These are phyloP conservation scores for Eretmochelys imbricata DNA, from an alignment of 2,113 vertebrate species.

Conservation along the genomic window DNA sequence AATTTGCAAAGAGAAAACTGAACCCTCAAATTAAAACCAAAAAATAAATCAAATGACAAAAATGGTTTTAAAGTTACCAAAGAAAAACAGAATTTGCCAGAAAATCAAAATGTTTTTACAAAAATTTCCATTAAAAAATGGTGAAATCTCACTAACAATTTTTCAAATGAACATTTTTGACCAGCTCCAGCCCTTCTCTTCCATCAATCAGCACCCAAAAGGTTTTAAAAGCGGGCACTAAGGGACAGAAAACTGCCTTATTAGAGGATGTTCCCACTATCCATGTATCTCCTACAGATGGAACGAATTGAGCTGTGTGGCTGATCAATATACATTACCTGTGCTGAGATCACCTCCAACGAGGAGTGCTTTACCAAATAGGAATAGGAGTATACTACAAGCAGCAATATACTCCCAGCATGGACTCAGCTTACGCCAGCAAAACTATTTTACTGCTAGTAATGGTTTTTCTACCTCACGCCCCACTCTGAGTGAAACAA, in stretches of 20 bases:
- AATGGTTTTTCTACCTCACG: no score
- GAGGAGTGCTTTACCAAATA: background rate
- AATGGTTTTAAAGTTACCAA: background rate
- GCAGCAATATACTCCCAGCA: background rate
- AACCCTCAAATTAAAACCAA: background rate
- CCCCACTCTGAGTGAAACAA: background rate
- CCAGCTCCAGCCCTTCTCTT: background rate
- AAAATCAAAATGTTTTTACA: background rate
- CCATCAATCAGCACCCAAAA: background rate
- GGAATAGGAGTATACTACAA: background rate
- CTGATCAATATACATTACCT: background rate
- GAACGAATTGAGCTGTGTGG: background rate
- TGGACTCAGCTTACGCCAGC: background rate
- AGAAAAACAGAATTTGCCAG: background rate
- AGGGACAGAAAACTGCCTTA: background rate
- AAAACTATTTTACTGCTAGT: background rate
- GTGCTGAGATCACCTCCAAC: background rate
- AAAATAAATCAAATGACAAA: background rate
- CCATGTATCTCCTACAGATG: background rate
- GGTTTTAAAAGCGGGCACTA: background rate
- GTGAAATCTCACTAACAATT: background rate
- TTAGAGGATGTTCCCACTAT: background rate
- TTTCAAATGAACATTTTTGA: background rate
- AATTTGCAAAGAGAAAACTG: background rate
- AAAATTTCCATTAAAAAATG: background rate